Percentiles rank a stretch among this genome's conserved stretches.
These are phyloP conservation scores for Acipenser transmontanus DNA, from an alignment of 2,797 vertebrate species.

Conservation along the genomic window DNA sequence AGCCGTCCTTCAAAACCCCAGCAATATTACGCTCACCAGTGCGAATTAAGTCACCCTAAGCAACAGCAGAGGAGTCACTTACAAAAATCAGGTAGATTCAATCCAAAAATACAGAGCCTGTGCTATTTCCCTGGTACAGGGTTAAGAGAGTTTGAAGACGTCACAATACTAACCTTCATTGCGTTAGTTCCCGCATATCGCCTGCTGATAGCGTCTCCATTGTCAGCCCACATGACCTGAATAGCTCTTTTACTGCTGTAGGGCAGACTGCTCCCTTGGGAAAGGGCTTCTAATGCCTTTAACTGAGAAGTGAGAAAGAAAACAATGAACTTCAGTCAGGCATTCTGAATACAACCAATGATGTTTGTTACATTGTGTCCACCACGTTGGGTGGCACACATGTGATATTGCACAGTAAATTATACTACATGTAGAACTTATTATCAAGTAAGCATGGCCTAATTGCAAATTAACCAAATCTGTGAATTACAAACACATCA, in stretches of 20 bases:
- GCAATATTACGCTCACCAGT: neutral
- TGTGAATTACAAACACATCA: too few relatives aligned
- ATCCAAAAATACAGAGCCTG: neutral
- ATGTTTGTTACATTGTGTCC: too few relatives aligned
- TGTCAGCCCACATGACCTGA: conserved; percentile 2
- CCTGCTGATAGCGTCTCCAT: conserved; percentile 7
- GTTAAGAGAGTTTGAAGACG: too few relatives aligned
- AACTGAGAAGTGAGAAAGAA: neutral
- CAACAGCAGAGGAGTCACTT: neutral
- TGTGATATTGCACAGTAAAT: too few relatives aligned
- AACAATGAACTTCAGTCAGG: too few relatives aligned
- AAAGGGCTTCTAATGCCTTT: neutral
- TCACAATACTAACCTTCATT: conserved; percentile 3
- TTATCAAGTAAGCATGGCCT: too few relatives aligned
- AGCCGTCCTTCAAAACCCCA: neutral
- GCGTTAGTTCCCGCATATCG: conserved; percentile 6
- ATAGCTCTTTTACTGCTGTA: neutral
- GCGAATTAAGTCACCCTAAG: conserved; percentile 4
- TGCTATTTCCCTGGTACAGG: neutral
- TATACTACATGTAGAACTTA: too few relatives aligned
- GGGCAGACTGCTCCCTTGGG: neutral
- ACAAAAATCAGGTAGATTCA: too few relatives aligned
- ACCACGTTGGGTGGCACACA: too few relatives aligned
- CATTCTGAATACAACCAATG: too few relatives aligned
- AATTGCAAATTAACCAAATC: too few relatives aligned